phyloP scores from a whole-genome alignment of 2,888 invertebrate species.

The Drosophila ezoana region DNA sequence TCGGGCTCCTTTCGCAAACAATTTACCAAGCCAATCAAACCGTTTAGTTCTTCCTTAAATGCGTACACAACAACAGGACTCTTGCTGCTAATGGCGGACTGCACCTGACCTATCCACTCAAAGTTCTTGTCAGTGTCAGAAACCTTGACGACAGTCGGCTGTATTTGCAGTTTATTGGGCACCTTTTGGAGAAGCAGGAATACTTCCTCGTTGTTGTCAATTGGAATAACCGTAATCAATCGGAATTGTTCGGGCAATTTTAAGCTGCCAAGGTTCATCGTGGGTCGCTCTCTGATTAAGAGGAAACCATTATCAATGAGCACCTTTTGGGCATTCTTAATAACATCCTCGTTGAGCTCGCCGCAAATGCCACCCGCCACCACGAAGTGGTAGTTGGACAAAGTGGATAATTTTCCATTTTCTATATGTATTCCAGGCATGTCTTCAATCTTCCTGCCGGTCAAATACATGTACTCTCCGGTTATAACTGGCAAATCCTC shows the following conservation, averaged over 20 bases:
- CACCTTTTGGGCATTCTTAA: conserved; percentile 85
- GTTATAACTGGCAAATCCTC: conserved; percentile 90
- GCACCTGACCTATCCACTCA: conserved; percentile 80
- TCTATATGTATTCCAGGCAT: conserved; percentile 87
- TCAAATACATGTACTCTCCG: conserved; percentile 87
- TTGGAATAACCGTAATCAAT: conserved; percentile 74
- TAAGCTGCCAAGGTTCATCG: conserved; percentile 84
- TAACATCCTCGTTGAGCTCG: conserved; percentile 67
- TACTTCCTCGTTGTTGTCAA: conserved; percentile 77
- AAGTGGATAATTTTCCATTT: conserved; percentile 86
- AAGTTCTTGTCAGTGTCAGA: conserved; percentile 73
- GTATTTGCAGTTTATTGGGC: conserved; percentile 51
- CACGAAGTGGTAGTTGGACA: conserved; percentile 82
- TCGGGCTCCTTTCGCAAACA: conserved; percentile 93
- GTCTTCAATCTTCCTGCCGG: conserved; percentile 65
- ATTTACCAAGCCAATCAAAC: conserved; percentile 94
- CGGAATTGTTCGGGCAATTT: conserved; percentile 73
- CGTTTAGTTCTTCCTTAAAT: conserved; percentile 89
- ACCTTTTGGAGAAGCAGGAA: conserved; percentile 80
- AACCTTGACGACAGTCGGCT: conserved; percentile 71
- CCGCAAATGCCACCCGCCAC: conserved; percentile 69
- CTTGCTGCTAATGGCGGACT: conserved; percentile 73
- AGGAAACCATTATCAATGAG: conserved; percentile 88
- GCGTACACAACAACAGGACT: conserved; percentile 87
- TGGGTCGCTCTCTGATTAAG: conserved; percentile 87